Evolutionary conservation across 2,113 vertebrate genomes (phyloP).

Genomic region (Fulica atra): DNA sequence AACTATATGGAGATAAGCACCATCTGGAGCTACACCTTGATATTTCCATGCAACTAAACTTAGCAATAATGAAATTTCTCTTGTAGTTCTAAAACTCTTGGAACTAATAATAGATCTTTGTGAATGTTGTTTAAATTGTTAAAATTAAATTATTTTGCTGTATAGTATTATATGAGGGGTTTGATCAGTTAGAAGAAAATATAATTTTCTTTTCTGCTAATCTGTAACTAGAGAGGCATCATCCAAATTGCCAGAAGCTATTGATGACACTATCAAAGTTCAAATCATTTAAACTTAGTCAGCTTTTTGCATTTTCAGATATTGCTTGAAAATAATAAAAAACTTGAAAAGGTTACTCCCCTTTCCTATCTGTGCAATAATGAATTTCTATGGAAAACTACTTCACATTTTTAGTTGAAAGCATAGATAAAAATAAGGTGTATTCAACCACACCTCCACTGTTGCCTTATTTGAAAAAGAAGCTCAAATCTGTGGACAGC

Average conservation of each 20-base stretch:
- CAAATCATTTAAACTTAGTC: neutral
- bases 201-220: neutral
- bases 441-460: neutral
- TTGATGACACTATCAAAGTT: neutral
- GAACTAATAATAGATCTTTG: neutral
- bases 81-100: neutral
- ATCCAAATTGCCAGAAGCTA: neutral
- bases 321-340: neutral
- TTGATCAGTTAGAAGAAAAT: neutral
- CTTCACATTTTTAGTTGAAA: neutral
- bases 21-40: neutral
- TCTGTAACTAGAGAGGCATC: neutral
- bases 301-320: neutral
- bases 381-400: neutral
- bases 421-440: neutral
- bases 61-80: neutral
- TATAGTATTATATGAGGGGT: neutral
- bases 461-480: neutral
- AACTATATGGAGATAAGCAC: neutral
- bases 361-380: neutral
- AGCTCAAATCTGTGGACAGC: neutral
- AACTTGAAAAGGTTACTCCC: rapidly evolving
- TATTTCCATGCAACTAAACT: neutral
- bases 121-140: neutral
- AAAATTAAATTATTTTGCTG: neutral